A percentile compares a stretch with the other conserved stretches of the same genome.
Evolutionary conservation across 2,888 invertebrate genomes (phyloP).

Genomic region (Rotaria sp.): DNA sequence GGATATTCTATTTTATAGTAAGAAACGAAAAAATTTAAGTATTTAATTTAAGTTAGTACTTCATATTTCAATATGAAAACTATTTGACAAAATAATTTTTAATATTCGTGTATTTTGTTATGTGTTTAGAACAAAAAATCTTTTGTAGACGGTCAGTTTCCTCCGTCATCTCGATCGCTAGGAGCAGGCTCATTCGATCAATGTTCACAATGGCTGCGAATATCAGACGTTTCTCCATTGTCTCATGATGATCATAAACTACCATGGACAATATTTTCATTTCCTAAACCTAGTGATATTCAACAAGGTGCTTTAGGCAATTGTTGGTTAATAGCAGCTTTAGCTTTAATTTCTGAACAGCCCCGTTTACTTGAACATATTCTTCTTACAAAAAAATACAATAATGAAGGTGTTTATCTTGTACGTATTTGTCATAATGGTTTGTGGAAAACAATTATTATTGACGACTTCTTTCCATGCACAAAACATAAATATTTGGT

Average conservation of each 20-base stretch:
- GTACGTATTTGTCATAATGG: conserved; percentile 84
- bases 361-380: conserved; percentile 31
- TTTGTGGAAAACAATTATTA: conserved; percentile 85
- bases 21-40: too few species aligned
- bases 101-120: not conserved
- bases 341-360: conserved; percentile 34
- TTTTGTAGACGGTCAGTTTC: conserved; percentile 37
- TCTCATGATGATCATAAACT: not conserved
- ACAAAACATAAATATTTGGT: conserved; percentile 81
- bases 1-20: too few species aligned
- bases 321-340: conserved; percentile 32
- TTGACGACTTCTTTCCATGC: conserved; percentile 91
- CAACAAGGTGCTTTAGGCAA: conserved; percentile 38
- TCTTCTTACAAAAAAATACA: conserved; percentile 35
- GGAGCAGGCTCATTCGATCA: conserved; percentile 25
- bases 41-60: too few species aligned
- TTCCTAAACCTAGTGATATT: conserved; percentile 36
- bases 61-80: too few species aligned
- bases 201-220: conserved; percentile 19
- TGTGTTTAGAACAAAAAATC: not conserved
- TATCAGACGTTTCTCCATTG: conserved; percentile 25
- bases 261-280: conserved; percentile 34
- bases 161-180: conserved; percentile 23
- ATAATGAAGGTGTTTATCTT: conserved; percentile 57
- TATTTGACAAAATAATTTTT: too few species aligned